These are phyloP conservation scores for Pseudopodoces humilis DNA, from an alignment of 2,113 vertebrate species.

Conservation along the genomic window DNA sequence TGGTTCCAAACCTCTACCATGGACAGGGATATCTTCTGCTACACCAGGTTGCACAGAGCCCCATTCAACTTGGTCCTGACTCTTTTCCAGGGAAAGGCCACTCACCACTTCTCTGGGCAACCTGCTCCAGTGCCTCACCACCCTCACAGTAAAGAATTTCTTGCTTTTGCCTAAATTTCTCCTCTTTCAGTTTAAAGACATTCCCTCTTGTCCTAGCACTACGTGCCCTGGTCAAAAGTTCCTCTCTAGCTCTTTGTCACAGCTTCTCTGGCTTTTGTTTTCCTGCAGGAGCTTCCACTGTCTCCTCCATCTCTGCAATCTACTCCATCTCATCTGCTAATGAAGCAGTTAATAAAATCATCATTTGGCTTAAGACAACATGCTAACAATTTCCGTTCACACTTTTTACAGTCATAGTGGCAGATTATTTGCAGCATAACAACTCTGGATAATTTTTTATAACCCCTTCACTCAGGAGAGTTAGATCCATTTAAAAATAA, in stretches of 20 bases:
- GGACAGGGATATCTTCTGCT: neutral
- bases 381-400: conserved; percentile 31
- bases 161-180: neutral
- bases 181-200: neutral
- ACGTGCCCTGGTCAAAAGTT: neutral
- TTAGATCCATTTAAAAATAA: conserved; percentile 24
- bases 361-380: conserved; percentile 42
- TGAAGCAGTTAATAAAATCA: conserved; percentile 49
- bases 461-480: conserved; percentile 29
- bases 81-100: neutral
- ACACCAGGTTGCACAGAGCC: neutral
- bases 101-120: neutral
- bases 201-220: too few relatives aligned
- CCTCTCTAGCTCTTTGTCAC: neutral
- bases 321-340: conserved; percentile 5
- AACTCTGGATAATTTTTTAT: conserved; percentile 13
- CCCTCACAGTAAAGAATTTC: neutral
- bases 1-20: neutral
- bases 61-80: neutral
- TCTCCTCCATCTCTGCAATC: neutral
- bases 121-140: neutral
- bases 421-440: conserved; percentile 37
- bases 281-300: neutral
- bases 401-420: conserved; percentile 31
- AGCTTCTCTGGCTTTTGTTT: neutral